Evolutionary conservation across 2,113 vertebrate genomes (phyloP).

Genomic region (Aepyceros melampus): DNA sequence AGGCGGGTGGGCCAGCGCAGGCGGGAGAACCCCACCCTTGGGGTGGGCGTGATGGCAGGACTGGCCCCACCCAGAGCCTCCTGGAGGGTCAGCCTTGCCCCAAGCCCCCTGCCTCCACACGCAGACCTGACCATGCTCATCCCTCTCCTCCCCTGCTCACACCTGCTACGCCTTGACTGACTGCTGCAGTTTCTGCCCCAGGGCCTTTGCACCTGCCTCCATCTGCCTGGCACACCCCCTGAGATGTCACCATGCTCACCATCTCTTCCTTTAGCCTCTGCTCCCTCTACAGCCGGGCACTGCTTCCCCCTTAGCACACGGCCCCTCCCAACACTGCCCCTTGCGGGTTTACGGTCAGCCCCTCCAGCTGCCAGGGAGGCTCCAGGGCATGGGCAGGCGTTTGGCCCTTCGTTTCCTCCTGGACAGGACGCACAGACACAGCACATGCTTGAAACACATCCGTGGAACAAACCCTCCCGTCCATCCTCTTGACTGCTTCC

Average conservation of each 20-base stretch:
- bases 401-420: neutral
- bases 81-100: no score
- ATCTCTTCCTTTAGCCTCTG: neutral
- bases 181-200: neutral
- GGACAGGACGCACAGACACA: rapidly evolving
- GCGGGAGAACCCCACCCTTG: rapidly evolving
- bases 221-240: neutral
- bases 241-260: rapidly evolving
- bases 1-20: rapidly evolving
- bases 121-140: rapidly evolving
- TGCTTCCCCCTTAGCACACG: rapidly evolving
- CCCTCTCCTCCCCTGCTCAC: neutral
- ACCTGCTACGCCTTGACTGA: rapidly evolving
- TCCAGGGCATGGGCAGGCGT: rapidly evolving
- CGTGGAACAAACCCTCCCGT: rapidly evolving
- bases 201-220: neutral
- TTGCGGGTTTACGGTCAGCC: rapidly evolving
- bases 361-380: neutral
- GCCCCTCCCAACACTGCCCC: rapidly evolving
- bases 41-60: rapidly evolving
- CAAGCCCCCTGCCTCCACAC: rapidly evolving
- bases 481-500: rapidly evolving
- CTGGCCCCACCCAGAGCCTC: no score
- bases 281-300: rapidly evolving
- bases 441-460: neutral